Percentiles rank a stretch among this genome's conserved stretches.
These are phyloP conservation scores for Ferdinandea cuprea DNA, from an alignment of 2,888 invertebrate genomes.

Conservation along the genomic window DNA sequence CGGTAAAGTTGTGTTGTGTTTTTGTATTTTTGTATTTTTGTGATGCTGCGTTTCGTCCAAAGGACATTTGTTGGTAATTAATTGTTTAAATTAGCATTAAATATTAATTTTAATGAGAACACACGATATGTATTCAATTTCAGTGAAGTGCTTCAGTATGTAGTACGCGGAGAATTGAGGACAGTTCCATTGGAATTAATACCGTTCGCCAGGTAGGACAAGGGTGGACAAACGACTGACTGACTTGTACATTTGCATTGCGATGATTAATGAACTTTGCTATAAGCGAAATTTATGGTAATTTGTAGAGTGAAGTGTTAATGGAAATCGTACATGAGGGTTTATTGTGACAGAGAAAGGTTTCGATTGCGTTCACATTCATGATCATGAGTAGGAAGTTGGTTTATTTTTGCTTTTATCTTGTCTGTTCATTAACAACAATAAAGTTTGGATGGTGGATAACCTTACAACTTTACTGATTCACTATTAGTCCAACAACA, in stretches of 20 bases:
- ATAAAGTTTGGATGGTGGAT: too few relatives aligned
- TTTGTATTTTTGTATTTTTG: neutral
- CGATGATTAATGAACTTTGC: conserved; percentile 16
- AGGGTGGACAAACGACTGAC: neutral
- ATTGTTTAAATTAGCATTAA: conserved; percentile 66
- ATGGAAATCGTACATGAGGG: neutral
- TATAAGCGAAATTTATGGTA: conserved; percentile 18
- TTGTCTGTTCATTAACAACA: too few relatives aligned
- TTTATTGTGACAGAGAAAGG: neutral
- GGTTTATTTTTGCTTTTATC: too few relatives aligned
- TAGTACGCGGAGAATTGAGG: neutral
- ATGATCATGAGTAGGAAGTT: too few relatives aligned
- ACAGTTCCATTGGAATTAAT: too few relatives aligned
- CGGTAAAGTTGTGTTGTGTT: neutral
- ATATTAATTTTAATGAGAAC: conserved; percentile 60
- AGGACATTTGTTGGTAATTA: conserved; percentile 40
- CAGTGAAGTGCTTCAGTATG: neutral
- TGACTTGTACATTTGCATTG: neutral
- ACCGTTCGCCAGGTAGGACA: neutral
- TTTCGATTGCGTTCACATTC: neutral
- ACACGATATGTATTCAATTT: conserved; percentile 47
- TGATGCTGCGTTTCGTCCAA: neutral
- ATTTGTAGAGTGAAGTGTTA: conserved; percentile 9
- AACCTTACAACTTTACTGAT: too few relatives aligned
- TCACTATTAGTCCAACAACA: too few relatives aligned